Evolutionary conservation across 30 jellyfish, hydroid and myxozoan species (phyloP).

Genomic region (Aurelia coerulea): DNA sequence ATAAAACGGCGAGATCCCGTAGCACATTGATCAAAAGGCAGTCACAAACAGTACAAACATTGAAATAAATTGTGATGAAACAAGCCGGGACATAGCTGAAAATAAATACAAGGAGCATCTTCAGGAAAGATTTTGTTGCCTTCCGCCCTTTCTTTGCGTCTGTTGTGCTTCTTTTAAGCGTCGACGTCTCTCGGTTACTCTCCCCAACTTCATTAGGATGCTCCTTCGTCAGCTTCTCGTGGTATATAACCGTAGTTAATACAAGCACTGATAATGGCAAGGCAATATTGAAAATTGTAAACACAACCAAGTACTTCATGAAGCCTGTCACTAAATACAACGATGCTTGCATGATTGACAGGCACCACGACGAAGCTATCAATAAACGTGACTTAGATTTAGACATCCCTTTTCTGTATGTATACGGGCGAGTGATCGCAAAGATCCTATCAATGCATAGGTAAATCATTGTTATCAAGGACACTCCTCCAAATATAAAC

Average conservation of each 20-base stretch:
- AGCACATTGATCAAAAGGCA: slow-evolving; percentile 34
- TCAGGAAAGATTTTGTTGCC: slow-evolving; percentile 53
- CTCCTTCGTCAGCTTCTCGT: slow-evolving; percentile 27
- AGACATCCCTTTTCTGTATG: slow-evolving; percentile 61
- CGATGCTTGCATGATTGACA: slow-evolving; percentile 14
- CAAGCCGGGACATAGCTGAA: slow-evolving; percentile 70
- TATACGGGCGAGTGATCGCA: slow-evolving; percentile 53
- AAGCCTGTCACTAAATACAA: slow-evolving; percentile 26
- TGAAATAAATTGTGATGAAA: slow-evolving; percentile 52
- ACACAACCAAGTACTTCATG: slow-evolving; percentile 50
- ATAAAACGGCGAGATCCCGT: slow-evolving; percentile 54
- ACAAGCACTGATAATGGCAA: slow-evolving; percentile 34
- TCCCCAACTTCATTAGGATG: not conserved
- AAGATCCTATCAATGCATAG: slow-evolving; percentile 58
- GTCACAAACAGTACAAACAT: slow-evolving; percentile 45
- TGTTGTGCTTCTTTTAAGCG: not conserved
- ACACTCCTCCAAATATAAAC: slow-evolving; percentile 66
- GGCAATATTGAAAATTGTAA: slow-evolving; percentile 29
- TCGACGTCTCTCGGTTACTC: slow-evolving; percentile 12
- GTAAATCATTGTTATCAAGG: slow-evolving; percentile 43
- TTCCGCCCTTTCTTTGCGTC: slow-evolving; percentile 26
- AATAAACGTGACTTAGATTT: not conserved
- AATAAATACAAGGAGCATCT: slow-evolving; percentile 60
- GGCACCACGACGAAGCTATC: slow-evolving; percentile 49
- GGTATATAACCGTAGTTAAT: slow-evolving; percentile 34